Evolutionary conservation across 1,140 invertebrate genomes (phyloP).

Genomic region (Lepidurus packardi): DNA sequence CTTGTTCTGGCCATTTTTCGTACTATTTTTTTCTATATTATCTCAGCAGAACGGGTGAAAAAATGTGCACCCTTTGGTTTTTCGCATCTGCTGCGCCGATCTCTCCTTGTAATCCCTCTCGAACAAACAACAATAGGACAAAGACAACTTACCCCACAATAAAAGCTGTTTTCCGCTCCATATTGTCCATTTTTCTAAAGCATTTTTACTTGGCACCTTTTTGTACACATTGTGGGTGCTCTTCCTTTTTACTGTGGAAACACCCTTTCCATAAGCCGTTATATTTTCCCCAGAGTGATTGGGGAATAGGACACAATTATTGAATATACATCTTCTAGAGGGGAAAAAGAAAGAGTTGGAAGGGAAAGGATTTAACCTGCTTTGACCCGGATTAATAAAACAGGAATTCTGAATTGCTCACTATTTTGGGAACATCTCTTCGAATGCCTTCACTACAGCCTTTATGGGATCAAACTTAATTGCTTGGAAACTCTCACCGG

Average conservation of each 20-base stretch:
- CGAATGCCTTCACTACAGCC: too few relatives aligned
- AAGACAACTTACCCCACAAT: neutral
- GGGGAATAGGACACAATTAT: too few relatives aligned
- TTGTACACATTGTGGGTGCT: neutral
- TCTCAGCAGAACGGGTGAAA: neutral
- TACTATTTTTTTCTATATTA: neutral
- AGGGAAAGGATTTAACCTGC: neutral
- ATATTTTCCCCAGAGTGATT: too few relatives aligned
- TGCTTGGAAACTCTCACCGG: too few relatives aligned
- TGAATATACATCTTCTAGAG: neutral
- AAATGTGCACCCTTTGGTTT: neutral
- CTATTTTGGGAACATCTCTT: neutral
- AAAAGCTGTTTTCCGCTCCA: conserved; percentile 9
- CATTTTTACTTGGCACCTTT: neutral
- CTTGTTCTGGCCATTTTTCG: neutral
- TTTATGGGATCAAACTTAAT: too few relatives aligned
- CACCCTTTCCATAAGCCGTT: too few relatives aligned
- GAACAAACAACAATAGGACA: neutral
- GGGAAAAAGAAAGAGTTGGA: neutral
- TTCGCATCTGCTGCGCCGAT: neutral
- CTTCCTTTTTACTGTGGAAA: neutral
- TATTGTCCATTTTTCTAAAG: conserved; percentile 15
- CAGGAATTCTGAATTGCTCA: neutral
- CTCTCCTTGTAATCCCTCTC: neutral
- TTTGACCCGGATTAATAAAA: conserved; percentile 1